phyloP scores from a whole-genome alignment of 35 echinoderm and acorn worm species.

The Heliocidaris tuberculata region DNA sequence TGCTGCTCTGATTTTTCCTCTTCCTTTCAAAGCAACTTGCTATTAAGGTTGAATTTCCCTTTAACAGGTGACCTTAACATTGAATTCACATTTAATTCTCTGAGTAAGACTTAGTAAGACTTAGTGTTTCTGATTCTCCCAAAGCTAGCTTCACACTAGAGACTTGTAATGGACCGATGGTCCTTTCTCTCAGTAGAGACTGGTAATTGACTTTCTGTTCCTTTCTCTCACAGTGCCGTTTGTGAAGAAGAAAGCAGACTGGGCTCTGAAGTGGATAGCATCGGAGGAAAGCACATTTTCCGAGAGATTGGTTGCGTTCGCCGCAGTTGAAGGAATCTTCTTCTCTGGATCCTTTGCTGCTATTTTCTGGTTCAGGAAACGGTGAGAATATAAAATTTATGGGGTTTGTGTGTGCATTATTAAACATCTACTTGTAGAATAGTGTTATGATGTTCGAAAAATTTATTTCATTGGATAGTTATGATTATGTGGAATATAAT shows the following conservation, averaged over 20 bases:
- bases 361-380: constrained; percentile 95
- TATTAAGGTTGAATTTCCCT: too few relatives aligned
- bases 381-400: constrained; percentile 52
- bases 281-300: constrained; percentile 62
- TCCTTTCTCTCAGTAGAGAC: too few relatives aligned
- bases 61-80: too few relatives aligned
- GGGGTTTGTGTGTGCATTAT: not conserved
- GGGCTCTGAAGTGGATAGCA: constrained; percentile 89
- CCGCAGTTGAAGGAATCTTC: constrained; percentile 92
- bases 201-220: not conserved
- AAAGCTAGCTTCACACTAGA: too few relatives aligned
- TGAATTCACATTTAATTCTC: too few relatives aligned
- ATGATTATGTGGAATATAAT: too few relatives aligned
- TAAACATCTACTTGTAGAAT: not conserved
- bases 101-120: too few relatives aligned
- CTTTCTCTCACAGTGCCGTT: constrained; percentile 66
- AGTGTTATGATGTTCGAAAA: not conserved
- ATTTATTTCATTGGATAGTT: not conserved
- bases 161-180: too few relatives aligned
- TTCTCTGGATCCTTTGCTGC: constrained; percentile 98
- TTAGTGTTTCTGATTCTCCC: too few relatives aligned
- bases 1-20: too few relatives aligned
- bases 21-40: too few relatives aligned
- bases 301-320: constrained; percentile 87
- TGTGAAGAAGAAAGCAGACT: constrained; percentile 97